Evolutionary conservation across 1,140 invertebrate genomes (phyloP).

Genomic region (Cherax quadricarinatus): DNA sequence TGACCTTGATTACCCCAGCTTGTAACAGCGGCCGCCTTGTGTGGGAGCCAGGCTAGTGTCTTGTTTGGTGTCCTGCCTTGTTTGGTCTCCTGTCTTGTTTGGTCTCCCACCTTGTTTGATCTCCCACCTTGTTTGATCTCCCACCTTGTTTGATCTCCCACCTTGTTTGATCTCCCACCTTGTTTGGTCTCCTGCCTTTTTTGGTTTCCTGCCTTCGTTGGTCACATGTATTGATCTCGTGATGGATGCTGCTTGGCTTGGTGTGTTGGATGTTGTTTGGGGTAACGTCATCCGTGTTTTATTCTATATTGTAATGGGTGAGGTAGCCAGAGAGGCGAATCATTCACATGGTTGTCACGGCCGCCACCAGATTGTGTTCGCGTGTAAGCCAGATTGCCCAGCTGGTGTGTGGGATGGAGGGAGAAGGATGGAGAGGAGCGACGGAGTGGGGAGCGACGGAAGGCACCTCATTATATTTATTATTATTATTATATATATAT

Average conservation of each 20-base stretch:
- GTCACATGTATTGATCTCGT: too few species aligned
- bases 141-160: too few species aligned
- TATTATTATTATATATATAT: too few species aligned
- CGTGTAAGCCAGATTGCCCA: neutral
- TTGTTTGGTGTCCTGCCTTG: neutral
- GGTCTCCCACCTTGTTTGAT: too few species aligned
- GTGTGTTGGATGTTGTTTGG: constrained; percentile 29
- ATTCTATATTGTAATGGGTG: constrained; percentile 2
- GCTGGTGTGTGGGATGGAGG: neutral
- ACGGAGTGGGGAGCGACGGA: neutral
- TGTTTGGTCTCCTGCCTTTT: too few species aligned
- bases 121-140: too few species aligned
- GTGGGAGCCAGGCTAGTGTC: constrained; percentile 7
- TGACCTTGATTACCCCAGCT: constrained; percentile 41
- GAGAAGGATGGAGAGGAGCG: neutral
- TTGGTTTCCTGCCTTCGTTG: too few species aligned
- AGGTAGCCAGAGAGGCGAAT: neutral
- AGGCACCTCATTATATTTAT: too few species aligned
- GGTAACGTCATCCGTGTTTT: constrained; percentile 26
- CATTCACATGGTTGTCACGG: neutral
- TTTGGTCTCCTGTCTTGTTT: too few species aligned
- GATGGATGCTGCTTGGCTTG: neutral
- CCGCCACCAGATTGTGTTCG: neutral
- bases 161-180: too few species aligned
- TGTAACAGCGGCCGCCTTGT: constrained; percentile 32